phyloP scores from a whole-genome alignment of 2,113 vertebrate species.

The Copsychus sechellarum region DNA sequence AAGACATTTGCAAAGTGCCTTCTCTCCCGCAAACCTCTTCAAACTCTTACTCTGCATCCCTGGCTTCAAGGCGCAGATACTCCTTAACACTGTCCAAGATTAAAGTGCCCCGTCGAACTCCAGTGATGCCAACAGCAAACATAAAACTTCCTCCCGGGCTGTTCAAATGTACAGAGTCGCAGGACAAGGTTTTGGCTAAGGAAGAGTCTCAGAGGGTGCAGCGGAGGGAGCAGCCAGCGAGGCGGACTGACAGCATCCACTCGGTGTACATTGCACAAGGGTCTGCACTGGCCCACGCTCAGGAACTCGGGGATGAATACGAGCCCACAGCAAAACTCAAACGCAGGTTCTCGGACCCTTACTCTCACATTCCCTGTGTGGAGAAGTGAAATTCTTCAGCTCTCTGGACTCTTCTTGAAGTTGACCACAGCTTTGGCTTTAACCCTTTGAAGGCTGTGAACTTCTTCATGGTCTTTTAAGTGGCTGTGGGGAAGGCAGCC shows the following conservation, averaged over 20 bases:
- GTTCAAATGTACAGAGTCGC: conserved; percentile 35
- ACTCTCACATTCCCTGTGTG: conserved; percentile 54
- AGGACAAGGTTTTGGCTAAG: background rate
- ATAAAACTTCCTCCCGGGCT: conserved; percentile 83
- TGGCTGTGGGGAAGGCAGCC: background rate
- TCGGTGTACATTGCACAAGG: conserved; percentile 81
- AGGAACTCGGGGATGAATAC: conserved; percentile 10
- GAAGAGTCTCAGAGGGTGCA: conserved; percentile 17
- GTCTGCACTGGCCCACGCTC: conserved; percentile 26
- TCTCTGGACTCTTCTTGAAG: background rate
- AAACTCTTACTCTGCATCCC: background rate
- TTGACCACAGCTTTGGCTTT: background rate
- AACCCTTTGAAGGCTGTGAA: background rate
- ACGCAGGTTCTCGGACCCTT: conserved; percentile 88
- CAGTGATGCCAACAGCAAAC: conserved; percentile 83
- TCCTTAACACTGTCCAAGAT: conserved; percentile 69
- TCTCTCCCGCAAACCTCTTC: conserved; percentile 16
- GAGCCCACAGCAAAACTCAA: conserved; percentile 58
- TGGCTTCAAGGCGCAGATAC: conserved; percentile 52
- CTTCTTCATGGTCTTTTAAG: background rate
- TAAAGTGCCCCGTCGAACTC: conserved; percentile 79
- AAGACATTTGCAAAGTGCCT: conserved; percentile 36
- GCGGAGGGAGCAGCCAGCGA: conserved; percentile 76
- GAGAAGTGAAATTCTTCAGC: conserved; percentile 40
- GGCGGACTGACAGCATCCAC: conserved; percentile 84